Evolutionary conservation across 2,797 vertebrate genomes (phyloP), one percentile per base, ranked within the genome.

Genomic region (Mormyrus proboscirostris): DNA sequence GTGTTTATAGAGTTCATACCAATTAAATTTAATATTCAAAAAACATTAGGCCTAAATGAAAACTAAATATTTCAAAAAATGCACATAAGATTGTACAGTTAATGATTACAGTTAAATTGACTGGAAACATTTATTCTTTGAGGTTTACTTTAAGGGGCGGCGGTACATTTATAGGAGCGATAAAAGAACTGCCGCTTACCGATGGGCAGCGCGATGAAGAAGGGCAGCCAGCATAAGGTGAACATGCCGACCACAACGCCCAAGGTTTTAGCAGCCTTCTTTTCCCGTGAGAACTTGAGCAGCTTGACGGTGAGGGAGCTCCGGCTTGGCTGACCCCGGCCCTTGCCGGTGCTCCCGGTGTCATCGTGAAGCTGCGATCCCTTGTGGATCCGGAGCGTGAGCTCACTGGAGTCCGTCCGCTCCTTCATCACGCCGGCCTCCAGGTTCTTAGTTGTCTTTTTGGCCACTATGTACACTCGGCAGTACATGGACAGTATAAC

Each of bases 401-500:
- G 94, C 94, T 99, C 98, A 89, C 97, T 96, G 89, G 97, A 98
- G 94, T 98, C 95, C 94, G 97, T 98, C 94, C 96, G 97, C 93
- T 99, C 98, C 44, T 96, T 97, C 98, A 99, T 97, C 93, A 99
- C 97, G 0, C 98, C 98, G 0, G 97, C 98, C 90, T 99, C 97
- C 91, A 99, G 94, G 93, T 99, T 99, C 95, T 97, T 98, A 7
- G 98, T 99, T 93, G 98, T 99, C 93, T 97, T 95, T 93, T 99
- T 99, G 92, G 98, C 98, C 29, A 99, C 98, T 6, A 99, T 92
- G 92, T 99, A 99, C 86, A 99, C 98, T 0, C 97, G 97, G 91
- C 96, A 98, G 94, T 99, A 99, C 98, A 99, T 99, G 90, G 96
- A 96, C 6, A 99, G 95, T 50, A 99, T 99, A 53, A 99, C 97